Evolutionary conservation across 2,888 invertebrate species (phyloP).

Genomic region (Uropetala carovei): DNA sequence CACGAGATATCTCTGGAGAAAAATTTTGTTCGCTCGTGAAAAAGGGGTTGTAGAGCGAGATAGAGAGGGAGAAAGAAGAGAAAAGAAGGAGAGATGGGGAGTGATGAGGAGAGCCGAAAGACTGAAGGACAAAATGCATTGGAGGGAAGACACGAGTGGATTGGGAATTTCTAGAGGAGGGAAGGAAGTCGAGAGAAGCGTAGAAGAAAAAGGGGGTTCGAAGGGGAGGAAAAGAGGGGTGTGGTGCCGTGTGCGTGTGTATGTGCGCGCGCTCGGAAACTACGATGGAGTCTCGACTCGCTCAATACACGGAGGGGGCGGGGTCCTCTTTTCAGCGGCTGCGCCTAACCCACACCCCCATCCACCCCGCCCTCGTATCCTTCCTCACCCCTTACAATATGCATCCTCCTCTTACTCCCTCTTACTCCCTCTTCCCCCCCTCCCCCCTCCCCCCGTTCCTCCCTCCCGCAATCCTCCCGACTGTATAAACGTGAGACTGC

Average conservation of each 20-base stretch:
- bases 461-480: conserved; percentile 6
- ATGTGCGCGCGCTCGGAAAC: not conserved
- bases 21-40: too few relatives aligned
- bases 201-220: not conserved
- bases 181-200: not conserved
- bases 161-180: not conserved
- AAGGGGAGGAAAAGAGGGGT: not conserved
- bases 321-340: conserved; percentile 5
- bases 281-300: conserved; percentile 13
- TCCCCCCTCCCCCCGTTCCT: not conserved
- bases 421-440: not conserved
- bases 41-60: too few relatives aligned
- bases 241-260: conserved; percentile 16
- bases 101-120: too few relatives aligned
- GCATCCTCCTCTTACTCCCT: not conserved
- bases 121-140: not conserved
- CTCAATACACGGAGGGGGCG: conserved; percentile 49
- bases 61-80: too few relatives aligned
- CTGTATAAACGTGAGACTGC: conserved; percentile 27
- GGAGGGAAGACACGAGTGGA: not conserved
- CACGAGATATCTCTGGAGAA: too few relatives aligned
- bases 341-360: conserved; percentile 35
- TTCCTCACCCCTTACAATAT: not conserved
- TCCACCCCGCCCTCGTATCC: conserved; percentile 21
- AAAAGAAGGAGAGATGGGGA: too few relatives aligned